Evolutionary conservation across 2,888 invertebrate genomes (phyloP).

Genomic region (Panopea generosa): DNA sequence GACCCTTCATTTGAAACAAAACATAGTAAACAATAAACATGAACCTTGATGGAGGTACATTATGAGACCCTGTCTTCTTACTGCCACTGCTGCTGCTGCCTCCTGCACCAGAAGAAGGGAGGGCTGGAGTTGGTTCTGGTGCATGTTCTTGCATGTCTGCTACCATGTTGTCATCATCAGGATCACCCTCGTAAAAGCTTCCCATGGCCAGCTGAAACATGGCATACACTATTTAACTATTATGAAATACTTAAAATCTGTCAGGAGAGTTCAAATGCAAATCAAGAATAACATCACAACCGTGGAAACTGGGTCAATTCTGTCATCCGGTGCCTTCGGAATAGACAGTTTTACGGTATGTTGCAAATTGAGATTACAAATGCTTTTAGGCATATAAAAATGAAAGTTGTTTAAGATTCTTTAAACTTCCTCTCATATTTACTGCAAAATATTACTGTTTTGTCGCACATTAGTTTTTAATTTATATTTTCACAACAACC

Average conservation of each 20-base stretch:
- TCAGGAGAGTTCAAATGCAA: background rate
- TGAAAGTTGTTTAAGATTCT: too few relatives aligned
- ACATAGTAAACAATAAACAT: too few relatives aligned
- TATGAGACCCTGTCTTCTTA: constrained; percentile 8
- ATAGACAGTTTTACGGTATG: too few relatives aligned
- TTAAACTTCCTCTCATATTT: too few relatives aligned
- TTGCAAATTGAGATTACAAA: too few relatives aligned
- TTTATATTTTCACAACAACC: too few relatives aligned
- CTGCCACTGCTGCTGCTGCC: constrained; percentile 6
- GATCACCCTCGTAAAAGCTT: constrained; percentile 79
- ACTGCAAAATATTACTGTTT: too few relatives aligned
- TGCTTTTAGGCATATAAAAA: too few relatives aligned
- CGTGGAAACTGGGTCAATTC: background rate
- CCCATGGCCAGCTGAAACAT: constrained; percentile 76
- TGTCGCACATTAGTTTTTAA: too few relatives aligned
- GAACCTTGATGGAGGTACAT: constrained; percentile 15
- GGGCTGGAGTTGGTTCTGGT: background rate
- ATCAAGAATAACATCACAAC: background rate
- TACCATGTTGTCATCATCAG: constrained; percentile 63
- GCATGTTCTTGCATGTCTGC: background rate
- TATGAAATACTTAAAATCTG: too few relatives aligned
- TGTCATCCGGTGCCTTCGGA: too few relatives aligned
- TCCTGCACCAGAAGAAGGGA: constrained; percentile 12
- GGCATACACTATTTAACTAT: background rate
- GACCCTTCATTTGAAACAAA: too few relatives aligned